These are phyloP conservation scores for Holacanthella duospinosa DNA, from an alignment of 2,888 invertebrate species.

Conservation along the genomic window DNA sequence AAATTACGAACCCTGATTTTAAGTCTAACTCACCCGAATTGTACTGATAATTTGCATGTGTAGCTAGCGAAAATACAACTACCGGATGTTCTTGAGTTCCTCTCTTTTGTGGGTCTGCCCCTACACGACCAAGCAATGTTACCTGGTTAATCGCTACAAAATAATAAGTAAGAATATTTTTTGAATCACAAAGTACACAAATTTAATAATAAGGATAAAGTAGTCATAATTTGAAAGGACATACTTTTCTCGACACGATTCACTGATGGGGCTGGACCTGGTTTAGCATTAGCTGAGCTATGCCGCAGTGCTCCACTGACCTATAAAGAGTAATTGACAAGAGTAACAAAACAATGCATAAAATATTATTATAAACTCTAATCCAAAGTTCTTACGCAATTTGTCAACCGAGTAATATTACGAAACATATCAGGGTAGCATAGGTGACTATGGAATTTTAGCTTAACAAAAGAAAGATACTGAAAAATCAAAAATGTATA, in stretches of 20 bases:
- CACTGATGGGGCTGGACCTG: background rate
- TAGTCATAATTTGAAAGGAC: background rate
- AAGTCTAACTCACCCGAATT: constrained; percentile 40
- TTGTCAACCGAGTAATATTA: too few relatives aligned
- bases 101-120: constrained; percentile 75
- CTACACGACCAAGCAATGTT: constrained; percentile 73
- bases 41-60: constrained; percentile 69
- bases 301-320: too few relatives aligned
- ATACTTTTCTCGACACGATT: constrained; percentile 14
- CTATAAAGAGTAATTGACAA: too few relatives aligned
- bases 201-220: background rate
- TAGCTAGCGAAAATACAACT: constrained; percentile 78
- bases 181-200: constrained; percentile 36
- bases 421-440: too few relatives aligned
- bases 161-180: too few relatives aligned
- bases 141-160: constrained; percentile 70
- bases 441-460: too few relatives aligned
- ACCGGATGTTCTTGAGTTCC: constrained; percentile 74
- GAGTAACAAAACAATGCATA: too few relatives aligned
- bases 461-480: too few relatives aligned
- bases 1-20: background rate
- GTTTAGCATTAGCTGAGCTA: background rate
- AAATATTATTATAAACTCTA: too few relatives aligned
- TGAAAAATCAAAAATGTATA: too few relatives aligned
- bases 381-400: too few relatives aligned